Base-by-base conservation (phyloP, 2,888 invertebrate genomes). In the Stenodema calcarata region DNA sequence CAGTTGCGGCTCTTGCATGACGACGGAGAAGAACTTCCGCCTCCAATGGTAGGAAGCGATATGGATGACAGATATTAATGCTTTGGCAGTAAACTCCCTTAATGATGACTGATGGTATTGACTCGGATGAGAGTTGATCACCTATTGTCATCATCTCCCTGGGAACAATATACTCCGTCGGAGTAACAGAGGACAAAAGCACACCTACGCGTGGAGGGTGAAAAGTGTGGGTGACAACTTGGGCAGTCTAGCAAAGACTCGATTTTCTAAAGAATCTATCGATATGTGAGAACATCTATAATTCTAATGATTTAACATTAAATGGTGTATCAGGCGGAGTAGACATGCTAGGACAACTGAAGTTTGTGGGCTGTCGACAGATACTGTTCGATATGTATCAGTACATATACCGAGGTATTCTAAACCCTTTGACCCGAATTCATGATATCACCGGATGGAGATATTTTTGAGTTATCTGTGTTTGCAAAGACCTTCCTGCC, bases 41-140 rank as follows among this genome's bases (percentile, higher is more conserved):
- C 50, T 7, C 50, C 50, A 16, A 50, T 0, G n/a, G 6, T 50
- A 50, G 50, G 50, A 50, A n/a, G n/a, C 50, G 50, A 18, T n/a
- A 16, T n/a, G 23, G 62, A 35, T 78, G 78, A 78, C 78, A 78
- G 78, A 78, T 78, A 78, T 78, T 78, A 78, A 78, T 78, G 78
- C 27, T 16, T 14, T 42, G 35, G 73, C 73, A 73, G 41, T 41
- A 78, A 78, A 78, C 78, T 78, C 42, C 18, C 42, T 41, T 78
- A 78, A 78, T 78, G 78, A 78, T 78, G 78, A 78, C 44, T 78
- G 78, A 78, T 44, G 78, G 44, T 78, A 78, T 78, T 78, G 78
- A 78, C 78, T 78, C 14, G 14, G 78, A 78, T 78, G 78, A 78
- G 78, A 44, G 78, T 78, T 78, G 78, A 78, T 78, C 78, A 44